Conservation (phyloP, 2,113 vertebrate species). For the Charina bottae region DNA sequence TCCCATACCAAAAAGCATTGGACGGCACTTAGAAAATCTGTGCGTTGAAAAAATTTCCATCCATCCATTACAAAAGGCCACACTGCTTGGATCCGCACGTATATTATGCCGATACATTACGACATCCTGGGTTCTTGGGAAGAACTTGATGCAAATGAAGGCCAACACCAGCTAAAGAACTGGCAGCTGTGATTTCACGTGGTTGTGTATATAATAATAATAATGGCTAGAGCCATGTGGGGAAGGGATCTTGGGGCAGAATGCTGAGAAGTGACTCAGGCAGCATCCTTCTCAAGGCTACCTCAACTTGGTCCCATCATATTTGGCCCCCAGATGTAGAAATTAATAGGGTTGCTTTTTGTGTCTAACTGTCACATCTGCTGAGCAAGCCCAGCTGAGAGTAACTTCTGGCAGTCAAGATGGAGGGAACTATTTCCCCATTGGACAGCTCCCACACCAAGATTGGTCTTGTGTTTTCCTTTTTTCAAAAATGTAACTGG, state of each 20-base stretch:
- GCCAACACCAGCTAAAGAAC: too few relatives aligned
- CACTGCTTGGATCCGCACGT: too few relatives aligned
- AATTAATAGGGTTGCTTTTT: background rate
- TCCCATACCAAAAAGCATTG: too few relatives aligned
- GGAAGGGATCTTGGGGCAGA: background rate
- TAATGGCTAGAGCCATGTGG: background rate
- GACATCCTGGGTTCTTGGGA: too few relatives aligned
- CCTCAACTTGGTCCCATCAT: background rate
- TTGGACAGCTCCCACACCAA: background rate
- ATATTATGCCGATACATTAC: too few relatives aligned
- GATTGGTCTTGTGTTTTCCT: background rate
- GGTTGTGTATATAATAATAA: too few relatives aligned
- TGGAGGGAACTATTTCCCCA: background rate
- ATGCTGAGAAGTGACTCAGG: background rate
- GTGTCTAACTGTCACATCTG: background rate
- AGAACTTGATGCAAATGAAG: too few relatives aligned
- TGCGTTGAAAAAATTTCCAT: too few relatives aligned
- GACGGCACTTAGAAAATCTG: too few relatives aligned
- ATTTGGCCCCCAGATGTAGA: background rate
- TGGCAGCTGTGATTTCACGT: too few relatives aligned
- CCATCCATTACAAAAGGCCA: too few relatives aligned
- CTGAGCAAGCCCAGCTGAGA: background rate
- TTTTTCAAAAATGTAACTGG: background rate
- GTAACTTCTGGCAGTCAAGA: background rate
- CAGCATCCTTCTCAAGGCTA: background rate